phyloP scores from a whole-genome alignment of 2,113 vertebrate genomes.

The Furnarius figulus region DNA sequence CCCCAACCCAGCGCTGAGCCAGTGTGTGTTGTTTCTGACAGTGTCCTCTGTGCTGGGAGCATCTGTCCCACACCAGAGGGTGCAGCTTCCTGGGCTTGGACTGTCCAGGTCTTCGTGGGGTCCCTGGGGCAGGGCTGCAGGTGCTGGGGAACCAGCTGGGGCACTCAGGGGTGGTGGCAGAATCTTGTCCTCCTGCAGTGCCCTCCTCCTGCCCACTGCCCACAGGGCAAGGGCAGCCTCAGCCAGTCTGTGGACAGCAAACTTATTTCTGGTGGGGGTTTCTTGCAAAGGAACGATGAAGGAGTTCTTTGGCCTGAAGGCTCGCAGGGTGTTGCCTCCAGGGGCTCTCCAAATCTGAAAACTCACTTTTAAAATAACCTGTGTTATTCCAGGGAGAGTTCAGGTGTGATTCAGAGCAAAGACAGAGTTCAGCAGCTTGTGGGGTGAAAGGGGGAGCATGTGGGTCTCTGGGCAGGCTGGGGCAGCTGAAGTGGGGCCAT shows the following conservation, averaged over 20 bases:
- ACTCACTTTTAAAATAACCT: rapidly evolving
- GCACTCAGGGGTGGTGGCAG: background rate
- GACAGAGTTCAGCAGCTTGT: background rate
- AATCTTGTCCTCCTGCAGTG: background rate
- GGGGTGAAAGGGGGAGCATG: rapidly evolving
- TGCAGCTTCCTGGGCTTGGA: background rate
- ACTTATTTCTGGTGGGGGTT: background rate
- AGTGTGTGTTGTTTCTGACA: background rate
- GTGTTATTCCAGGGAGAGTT: background rate
- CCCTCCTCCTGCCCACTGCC: rapidly evolving
- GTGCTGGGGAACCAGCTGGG: background rate
- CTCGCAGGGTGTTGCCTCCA: background rate
- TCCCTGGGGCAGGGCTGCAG: background rate
- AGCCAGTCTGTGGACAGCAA: background rate
- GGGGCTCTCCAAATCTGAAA: background rate
- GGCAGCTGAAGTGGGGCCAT: background rate
- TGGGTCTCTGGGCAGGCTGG: background rate
- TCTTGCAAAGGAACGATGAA: rapidly evolving
- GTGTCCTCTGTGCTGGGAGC: rapidly evolving
- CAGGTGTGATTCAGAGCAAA: background rate
- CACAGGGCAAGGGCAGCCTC: background rate
- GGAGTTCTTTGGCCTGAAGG: background rate
- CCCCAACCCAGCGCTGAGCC: background rate
- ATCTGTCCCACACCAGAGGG: background rate
- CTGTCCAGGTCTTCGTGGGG: background rate